A percentile compares a stretch with the other conserved stretches of the same genome.
Evolutionary conservation across 2,888 invertebrate species (phyloP).

Genomic region (Cephus spinipes): DNA sequence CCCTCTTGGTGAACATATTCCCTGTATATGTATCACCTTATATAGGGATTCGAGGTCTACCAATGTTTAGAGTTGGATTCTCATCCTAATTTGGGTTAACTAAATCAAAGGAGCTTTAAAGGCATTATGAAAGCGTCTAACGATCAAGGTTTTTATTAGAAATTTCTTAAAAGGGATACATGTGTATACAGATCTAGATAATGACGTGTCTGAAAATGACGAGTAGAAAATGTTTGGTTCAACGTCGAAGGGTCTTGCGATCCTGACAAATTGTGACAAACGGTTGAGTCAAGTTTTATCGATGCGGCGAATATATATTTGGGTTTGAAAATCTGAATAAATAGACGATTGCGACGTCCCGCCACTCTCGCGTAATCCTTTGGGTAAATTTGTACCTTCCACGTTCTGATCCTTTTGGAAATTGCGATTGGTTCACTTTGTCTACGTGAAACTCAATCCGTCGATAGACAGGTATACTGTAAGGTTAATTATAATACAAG

Average conservation of each 20-base stretch:
- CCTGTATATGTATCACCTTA: not conserved
- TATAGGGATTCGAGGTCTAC: not conserved
- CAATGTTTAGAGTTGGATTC: too few relatives aligned
- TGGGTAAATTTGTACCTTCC: not conserved
- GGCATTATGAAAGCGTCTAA: not conserved
- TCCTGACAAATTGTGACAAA: not conserved
- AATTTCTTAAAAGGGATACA: not conserved
- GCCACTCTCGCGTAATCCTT: not conserved
- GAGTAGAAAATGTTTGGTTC: too few relatives aligned
- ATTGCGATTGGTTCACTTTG: not conserved
- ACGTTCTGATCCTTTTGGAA: not conserved
- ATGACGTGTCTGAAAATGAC: too few relatives aligned
- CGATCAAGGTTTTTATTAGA: not conserved
- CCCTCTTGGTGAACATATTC: not conserved
- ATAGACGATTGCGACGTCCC: not conserved
- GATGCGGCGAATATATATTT: not conserved
- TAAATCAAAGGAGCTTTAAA: too few relatives aligned
- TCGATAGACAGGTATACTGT: not conserved
- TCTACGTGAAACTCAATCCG: not conserved
- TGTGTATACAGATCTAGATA: not conserved
- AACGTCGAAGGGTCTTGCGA: not conserved
- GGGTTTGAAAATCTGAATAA: not conserved
- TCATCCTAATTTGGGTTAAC: too few relatives aligned
- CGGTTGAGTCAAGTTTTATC: not conserved
- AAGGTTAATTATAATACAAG: not conserved